Conservation (phyloP, 1,140 invertebrate genomes). For the Trinorchestia longiramus region DNA sequence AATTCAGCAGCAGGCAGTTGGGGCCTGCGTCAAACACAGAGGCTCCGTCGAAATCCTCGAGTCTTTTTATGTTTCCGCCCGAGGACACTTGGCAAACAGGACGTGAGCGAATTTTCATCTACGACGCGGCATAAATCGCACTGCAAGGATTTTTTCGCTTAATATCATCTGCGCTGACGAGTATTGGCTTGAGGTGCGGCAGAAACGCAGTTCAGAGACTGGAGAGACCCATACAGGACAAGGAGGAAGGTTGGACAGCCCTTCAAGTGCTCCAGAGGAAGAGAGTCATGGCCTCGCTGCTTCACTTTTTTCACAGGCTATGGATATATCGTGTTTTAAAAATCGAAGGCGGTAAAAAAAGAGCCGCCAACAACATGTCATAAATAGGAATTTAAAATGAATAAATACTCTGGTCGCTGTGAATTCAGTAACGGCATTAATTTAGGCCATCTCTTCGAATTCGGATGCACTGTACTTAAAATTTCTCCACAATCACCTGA, state of each 20-base stretch:
- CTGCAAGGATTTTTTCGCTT: neutral
- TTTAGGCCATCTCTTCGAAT: too few species aligned
- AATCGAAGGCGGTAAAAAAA: neutral
- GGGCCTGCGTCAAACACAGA: neutral
- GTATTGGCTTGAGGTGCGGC: neutral
- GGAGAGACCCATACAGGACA: neutral
- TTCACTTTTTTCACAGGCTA: too few species aligned
- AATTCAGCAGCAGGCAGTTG: neutral
- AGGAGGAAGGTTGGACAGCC: neutral
- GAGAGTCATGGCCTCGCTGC: too few species aligned
- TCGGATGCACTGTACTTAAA: too few species aligned
- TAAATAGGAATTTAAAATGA: neutral
- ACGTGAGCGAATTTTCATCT: neutral
- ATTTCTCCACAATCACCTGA: too few species aligned
- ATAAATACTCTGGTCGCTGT: neutral
- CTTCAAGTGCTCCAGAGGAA: neutral
- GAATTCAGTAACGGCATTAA: too few species aligned
- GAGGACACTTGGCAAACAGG: constrained; percentile 12
- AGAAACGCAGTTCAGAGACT: neutral
- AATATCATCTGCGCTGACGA: neutral
- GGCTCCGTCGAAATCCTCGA: neutral
- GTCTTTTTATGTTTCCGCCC: constrained; percentile 2
- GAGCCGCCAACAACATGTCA: neutral
- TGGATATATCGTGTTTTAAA: neutral
- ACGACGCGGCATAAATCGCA: neutral